These are phyloP conservation scores for Erebia aethiops DNA, from an alignment of 2,888 invertebrate species.

Conservation along the genomic window DNA sequence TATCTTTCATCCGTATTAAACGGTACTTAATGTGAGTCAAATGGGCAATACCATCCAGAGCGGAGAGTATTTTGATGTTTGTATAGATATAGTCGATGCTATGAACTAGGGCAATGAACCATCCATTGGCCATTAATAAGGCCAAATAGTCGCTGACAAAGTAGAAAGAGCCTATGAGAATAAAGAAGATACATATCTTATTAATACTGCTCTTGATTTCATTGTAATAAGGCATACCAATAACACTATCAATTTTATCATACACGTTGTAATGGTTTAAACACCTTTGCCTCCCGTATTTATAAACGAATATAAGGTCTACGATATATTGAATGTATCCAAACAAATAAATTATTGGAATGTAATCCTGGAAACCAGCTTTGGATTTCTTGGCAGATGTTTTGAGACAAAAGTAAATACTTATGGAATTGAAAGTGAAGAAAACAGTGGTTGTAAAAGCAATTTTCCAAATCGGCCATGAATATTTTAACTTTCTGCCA, in stretches of 20 bases:
- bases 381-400: background rate
- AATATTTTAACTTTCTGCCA: slow-evolving; percentile 17
- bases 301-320: slow-evolving; percentile 37
- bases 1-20: slow-evolving; percentile 36
- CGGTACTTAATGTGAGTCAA: slow-evolving; percentile 38
- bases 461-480: slow-evolving; percentile 21
- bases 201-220: slow-evolving; percentile 34
- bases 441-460: slow-evolving; percentile 12
- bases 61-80: slow-evolving; percentile 31
- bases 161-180: slow-evolving; percentile 12
- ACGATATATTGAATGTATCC: slow-evolving; percentile 37
- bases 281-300: slow-evolving; percentile 35
- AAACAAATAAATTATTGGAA: slow-evolving; percentile 30
- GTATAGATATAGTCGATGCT: slow-evolving; percentile 36
- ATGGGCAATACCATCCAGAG: slow-evolving; percentile 36
- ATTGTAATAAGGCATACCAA: slow-evolving; percentile 33
- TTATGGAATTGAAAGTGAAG: slow-evolving; percentile 1
- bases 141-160: slow-evolving; percentile 25
- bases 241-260: slow-evolving; percentile 36
- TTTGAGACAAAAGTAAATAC: slow-evolving; percentile 23
- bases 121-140: slow-evolving; percentile 28
- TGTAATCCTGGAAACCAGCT: slow-evolving; percentile 27
- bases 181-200: slow-evolving; percentile 19
- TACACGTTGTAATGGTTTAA: slow-evolving; percentile 37
- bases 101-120: slow-evolving; percentile 23